Percentiles rank a stretch among this genome's conserved stretches.
Evolutionary conservation across 2,888 invertebrate species (phyloP).

Genomic region (Himalopsyche tibetana): DNA sequence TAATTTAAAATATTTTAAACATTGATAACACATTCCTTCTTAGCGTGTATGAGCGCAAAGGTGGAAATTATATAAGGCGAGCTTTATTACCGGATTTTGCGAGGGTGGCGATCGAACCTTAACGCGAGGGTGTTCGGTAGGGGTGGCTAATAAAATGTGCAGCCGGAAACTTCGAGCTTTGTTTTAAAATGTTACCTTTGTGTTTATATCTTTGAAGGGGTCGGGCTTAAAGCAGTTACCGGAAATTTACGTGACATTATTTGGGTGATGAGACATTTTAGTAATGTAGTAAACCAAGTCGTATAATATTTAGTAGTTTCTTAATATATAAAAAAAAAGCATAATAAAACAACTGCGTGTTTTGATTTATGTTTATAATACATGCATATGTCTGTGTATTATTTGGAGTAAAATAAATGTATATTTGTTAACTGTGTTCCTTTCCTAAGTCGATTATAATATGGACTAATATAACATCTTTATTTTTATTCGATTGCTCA

Average conservation of each 20-base stretch:
- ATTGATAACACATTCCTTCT: neutral
- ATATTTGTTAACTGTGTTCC: too few species aligned
- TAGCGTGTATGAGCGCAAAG: neutral
- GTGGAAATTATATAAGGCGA: neutral
- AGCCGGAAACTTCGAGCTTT: neutral
- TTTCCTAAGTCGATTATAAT: too few species aligned
- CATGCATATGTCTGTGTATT: too few species aligned
- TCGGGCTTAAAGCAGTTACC: neutral
- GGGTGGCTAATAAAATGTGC: conserved; percentile 8
- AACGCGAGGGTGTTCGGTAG: neutral
- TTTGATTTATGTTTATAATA: too few species aligned
- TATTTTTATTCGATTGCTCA: too few species aligned
- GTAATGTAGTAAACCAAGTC: neutral
- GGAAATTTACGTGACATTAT: neutral
- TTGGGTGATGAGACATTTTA: neutral
- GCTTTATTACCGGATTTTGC: neutral
- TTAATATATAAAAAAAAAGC: too few species aligned
- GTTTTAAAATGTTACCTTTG: conserved; percentile 8
- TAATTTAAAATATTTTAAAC: neutral
- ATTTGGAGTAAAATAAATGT: too few species aligned
- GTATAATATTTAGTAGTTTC: too few species aligned
- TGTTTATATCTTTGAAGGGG: neutral
- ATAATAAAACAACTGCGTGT: too few species aligned
- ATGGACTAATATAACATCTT: too few species aligned
- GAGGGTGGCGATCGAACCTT: conserved; percentile 17